Percentiles rank a stretch among this genome's conserved stretches.
Conservation (phyloP, 2,888 invertebrate species). For the Ochlodes sylvanus region DNA sequence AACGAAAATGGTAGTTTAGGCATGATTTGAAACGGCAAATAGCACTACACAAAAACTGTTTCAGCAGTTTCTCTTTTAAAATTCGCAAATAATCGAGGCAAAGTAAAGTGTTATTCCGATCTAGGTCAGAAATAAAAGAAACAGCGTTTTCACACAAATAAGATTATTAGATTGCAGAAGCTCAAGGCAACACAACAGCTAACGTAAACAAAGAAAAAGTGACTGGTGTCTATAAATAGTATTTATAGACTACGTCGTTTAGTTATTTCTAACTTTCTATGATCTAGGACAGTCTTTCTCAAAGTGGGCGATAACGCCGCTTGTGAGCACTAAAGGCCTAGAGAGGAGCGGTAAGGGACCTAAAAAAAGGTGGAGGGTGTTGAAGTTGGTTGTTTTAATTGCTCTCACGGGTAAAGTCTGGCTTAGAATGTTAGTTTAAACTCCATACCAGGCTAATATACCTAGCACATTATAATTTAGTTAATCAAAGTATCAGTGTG, state of each 20-base stretch:
- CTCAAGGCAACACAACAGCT: conserved; percentile 20
- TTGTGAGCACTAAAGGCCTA: too few relatives aligned
- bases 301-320: too few relatives aligned
- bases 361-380: too few relatives aligned
- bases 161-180: conserved; percentile 28
- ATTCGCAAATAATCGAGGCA: conserved; percentile 3
- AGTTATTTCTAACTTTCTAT: too few relatives aligned
- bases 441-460: too few relatives aligned
- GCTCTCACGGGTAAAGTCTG: too few relatives aligned
- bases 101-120: conserved; percentile 20
- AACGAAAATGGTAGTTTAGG: neutral
- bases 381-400: too few relatives aligned
- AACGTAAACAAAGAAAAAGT: conserved; percentile 3
- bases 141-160: conserved; percentile 27
- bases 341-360: too few relatives aligned
- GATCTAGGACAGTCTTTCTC: too few relatives aligned
- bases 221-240: neutral
- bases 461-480: too few relatives aligned
- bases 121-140: conserved; percentile 27
- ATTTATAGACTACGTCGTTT: neutral
- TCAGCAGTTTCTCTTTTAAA: neutral
- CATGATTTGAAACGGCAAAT: neutral
- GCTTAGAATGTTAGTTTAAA: too few relatives aligned
- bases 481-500: too few relatives aligned
- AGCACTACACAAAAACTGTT: neutral